A percentile compares a stretch with the other conserved stretches of the same genome.
Evolutionary conservation across 1,140 invertebrate species (phyloP).

Genomic region (Halictus rubicundus): DNA sequence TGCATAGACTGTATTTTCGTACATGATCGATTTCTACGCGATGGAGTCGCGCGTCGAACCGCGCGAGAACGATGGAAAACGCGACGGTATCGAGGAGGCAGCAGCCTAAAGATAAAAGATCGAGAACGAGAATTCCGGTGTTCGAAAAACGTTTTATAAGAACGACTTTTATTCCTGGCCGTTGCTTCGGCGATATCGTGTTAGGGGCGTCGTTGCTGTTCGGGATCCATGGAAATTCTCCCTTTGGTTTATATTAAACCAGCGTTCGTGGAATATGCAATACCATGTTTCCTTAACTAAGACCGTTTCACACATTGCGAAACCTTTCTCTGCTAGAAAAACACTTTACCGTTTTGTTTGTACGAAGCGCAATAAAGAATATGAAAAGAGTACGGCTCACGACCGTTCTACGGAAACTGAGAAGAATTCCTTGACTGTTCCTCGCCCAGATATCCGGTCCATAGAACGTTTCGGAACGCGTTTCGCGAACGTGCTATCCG

Average conservation of each 20-base stretch:
- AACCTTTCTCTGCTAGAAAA: background rate
- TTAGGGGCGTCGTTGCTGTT: background rate
- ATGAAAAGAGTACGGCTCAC: background rate
- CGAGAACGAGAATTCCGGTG: background rate
- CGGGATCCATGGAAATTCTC: slow-evolving; percentile 1
- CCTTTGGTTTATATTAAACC: slow-evolving; percentile 74
- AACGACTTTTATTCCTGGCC: background rate
- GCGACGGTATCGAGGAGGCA: slow-evolving; percentile 22
- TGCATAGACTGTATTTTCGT: slow-evolving; percentile 60
- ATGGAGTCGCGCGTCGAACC: background rate
- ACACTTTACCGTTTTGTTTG: slow-evolving; percentile 4
- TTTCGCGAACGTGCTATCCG: too few species aligned
- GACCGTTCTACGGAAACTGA: background rate
- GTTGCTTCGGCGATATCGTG: slow-evolving; percentile 17
- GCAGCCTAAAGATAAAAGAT: background rate
- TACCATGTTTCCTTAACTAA: too few species aligned
- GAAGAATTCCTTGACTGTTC: background rate
- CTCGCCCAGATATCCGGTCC: background rate
- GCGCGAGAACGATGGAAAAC: background rate
- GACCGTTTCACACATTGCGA: too few species aligned
- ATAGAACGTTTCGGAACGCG: background rate
- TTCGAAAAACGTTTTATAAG: background rate
- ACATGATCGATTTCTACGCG: slow-evolving; percentile 18
- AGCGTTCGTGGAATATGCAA: slow-evolving; percentile 12
- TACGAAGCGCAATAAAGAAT: slow-evolving; percentile 35